Percentiles rank a stretch among this genome's conserved stretches.
Evolutionary conservation across 2,113 vertebrate species (phyloP).

Genomic region (Sigmodon hispidus): DNA sequence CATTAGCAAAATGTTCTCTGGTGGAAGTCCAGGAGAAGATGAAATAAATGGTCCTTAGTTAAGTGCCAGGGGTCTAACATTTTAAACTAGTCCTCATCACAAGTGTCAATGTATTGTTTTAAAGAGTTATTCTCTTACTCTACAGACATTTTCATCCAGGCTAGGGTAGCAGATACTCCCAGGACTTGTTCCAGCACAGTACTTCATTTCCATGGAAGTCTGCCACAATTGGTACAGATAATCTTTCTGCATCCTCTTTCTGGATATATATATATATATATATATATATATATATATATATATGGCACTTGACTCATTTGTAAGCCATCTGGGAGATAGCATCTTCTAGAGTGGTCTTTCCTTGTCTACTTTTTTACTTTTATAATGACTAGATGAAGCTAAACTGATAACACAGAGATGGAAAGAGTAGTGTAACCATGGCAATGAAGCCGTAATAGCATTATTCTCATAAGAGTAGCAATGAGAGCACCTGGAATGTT

Average conservation of each 20-base stretch:
- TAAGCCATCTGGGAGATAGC: not conserved
- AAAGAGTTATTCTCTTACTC: not conserved
- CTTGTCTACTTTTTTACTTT: not conserved
- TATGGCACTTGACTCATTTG: not conserved
- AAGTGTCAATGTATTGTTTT: not conserved
- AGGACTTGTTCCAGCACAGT: not conserved
- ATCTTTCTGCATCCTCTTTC: not conserved
- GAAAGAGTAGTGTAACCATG: accelerated
- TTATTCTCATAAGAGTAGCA: not conserved
- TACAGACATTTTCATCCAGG: not conserved
- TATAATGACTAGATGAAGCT: not conserved
- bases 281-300: too few relatives aligned
- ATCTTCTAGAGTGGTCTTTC: not conserved
- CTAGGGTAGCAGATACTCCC: too few relatives aligned
- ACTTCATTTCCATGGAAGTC: not conserved
- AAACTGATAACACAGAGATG: too few relatives aligned
- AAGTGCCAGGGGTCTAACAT: not conserved
- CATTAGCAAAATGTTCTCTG: not conserved
- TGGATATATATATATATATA: not conserved
- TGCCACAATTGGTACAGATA: not conserved
- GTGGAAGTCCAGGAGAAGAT: accelerated
- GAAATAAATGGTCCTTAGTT: not conserved
- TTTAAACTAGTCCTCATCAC: not conserved
- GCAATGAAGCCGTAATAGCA: too few relatives aligned
- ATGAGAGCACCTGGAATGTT: not conserved